Base-by-base conservation (phyloP, 2,888 invertebrate genomes). In the Conops quadrifasciatus region DNA sequence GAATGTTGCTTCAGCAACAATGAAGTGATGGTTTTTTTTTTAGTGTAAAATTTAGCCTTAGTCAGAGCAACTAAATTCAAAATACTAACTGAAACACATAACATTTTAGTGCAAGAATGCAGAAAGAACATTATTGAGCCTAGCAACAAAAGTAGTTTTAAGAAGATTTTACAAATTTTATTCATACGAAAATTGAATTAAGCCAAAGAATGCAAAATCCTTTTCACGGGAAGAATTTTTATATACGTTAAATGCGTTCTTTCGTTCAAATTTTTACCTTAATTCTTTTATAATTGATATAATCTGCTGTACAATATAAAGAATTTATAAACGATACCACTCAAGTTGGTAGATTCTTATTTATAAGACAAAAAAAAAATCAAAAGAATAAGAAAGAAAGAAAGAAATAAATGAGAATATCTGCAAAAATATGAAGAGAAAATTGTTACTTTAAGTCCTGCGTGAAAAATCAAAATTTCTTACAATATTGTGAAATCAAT, bases 1-100 rank as follows among this genome's bases (percentile, higher is more conserved):
- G 81, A 79, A 77, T 73, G 36, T 36, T 36, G 82, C 83, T 83
- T 81, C 80, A 82, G 77, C 78, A 81, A 78, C 77, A 77, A 80
- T 79, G 80, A 80, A 79, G 77, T 24, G 58, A 58, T 26, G 26
- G 28, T 24, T 24, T 49, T 60, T 47, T 30, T 30, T 68, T 62
- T n/a, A 24, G 47, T 49, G 24, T 36, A 36, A 56, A 28, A 51
- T 60, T 36, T 49, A 68, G 68, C 59, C 24, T 21, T 51, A 60
- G 16, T 45, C 36, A 71, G 47, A 26, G 53, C 21, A 56, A 24
- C 28, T 26, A 71, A 71, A 68, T 60, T 19, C 21, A 67, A 30
- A 24, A 71, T 74, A 75, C 67, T 28, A 72, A 66, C 67, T 36
- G 71, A 63, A 60, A 60, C 56, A 70, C 64, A 65, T 28, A 59